Evolutionary conservation across 2,113 vertebrate genomes (phyloP).

Genomic region (Dasyurus viverrinus): DNA sequence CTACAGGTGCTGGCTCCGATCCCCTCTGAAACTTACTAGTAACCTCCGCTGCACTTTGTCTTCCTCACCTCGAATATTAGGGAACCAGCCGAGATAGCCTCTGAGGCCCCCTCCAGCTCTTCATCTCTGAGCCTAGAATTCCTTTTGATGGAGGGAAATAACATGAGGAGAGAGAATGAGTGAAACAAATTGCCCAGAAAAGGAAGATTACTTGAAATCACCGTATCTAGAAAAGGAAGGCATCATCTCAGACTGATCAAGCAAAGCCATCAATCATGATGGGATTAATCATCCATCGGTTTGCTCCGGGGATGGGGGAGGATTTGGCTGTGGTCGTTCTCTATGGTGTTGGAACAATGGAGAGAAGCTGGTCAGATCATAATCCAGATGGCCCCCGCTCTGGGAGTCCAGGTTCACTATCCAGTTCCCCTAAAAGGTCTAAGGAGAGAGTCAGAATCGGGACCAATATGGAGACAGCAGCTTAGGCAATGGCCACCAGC

Average conservation of each 20-base stretch:
- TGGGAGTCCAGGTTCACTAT: not conserved
- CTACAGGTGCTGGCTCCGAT: not conserved
- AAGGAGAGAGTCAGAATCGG: not conserved
- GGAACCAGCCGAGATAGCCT: not conserved
- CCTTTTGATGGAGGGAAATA: not conserved
- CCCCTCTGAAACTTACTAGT: not conserved
- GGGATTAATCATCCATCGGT: not conserved
- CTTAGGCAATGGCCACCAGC: not conserved
- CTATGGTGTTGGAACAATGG: not conserved
- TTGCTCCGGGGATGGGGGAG: too few relatives aligned
- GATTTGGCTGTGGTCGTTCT: not conserved
- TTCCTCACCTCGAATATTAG: not conserved
- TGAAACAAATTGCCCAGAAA: not conserved
- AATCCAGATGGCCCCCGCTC: not conserved
- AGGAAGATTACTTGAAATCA: not conserved
- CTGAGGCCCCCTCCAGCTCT: too few relatives aligned
- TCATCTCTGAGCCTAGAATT: not conserved
- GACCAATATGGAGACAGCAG: not conserved
- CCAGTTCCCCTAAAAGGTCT: not conserved
- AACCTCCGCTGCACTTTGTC: not conserved
- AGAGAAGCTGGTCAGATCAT: not conserved
- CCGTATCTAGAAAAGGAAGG: not conserved
- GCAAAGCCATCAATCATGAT: too few relatives aligned
- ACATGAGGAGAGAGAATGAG: not conserved
- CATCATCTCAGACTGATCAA: not conserved